Base-by-base conservation (phyloP, 2,797 vertebrate genomes). In the Dicrostonyx torquatus region DNA sequence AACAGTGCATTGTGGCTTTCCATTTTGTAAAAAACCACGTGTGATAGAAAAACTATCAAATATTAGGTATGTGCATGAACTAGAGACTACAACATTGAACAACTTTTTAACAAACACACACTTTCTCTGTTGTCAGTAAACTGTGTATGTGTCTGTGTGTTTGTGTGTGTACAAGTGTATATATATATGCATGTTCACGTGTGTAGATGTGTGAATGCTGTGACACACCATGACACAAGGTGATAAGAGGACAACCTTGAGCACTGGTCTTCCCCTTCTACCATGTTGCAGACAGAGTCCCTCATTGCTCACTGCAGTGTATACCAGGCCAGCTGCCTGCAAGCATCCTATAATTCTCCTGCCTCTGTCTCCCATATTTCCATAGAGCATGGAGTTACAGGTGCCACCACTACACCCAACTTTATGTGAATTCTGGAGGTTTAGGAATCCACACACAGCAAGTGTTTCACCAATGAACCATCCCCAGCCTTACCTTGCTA, bases 41-140 rank as follows among this genome's bases (percentile, higher is more conserved):
- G 2, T 96, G 1, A 98, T 98, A 96, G 95, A 98, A 93, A 97
- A 98, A 94, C 66, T 99, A 45, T 98, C 50, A 68, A 93, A 98
- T 64, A 77, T 98, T 94, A 99, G 96, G 98, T 99, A 98, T 0
- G 98, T 98, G 3, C 82, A 91, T 34, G 55, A 48, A 10, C 37
- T 60, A 60, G 68, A 45, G 29, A 34, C 9, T 13, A 14, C 1
- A 18, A 7, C 17, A 18, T n/a, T n/a, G 34, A n/a, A n/a, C 66
- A 68, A 68, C 3, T 2, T 62, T 43, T 13, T 22, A 82, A 18
- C 7, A 29, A 75, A 31, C 29, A 37, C 3, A 60, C 45, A 8
- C 20, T 55, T 48, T 10, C 2, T n/a, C 34, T 78, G 26, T 70
- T 31, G 24, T 37, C 77, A 26, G 17, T 53, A 8, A 17, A 2